phyloP scores from a whole-genome alignment of 2,113 vertebrate species.

The Scophthalmus maximus region DNA sequence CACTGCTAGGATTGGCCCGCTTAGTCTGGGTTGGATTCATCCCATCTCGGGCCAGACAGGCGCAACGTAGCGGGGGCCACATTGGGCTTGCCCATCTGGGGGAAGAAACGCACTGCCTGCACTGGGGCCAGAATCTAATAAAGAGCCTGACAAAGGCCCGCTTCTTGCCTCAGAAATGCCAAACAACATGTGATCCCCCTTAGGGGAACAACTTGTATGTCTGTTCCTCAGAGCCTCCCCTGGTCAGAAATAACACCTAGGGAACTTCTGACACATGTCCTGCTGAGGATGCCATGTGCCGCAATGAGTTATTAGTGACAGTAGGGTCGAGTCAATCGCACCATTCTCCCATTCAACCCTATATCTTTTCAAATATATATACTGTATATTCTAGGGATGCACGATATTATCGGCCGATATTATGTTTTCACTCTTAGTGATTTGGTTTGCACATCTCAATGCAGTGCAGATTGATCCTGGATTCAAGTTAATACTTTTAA shows the following conservation, averaged over 20 bases:
- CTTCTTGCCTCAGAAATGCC: slow-evolving; percentile 75
- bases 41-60: slow-evolving; percentile 50
- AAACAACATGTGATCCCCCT: slow-evolving; percentile 82
- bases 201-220: slow-evolving; percentile 64
- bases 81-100: slow-evolving; percentile 46
- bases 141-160: slow-evolving; percentile 77
- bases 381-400: too few relatives aligned
- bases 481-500: too few relatives aligned
- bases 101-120: slow-evolving; percentile 56
- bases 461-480: too few relatives aligned
- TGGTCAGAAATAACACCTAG: slow-evolving; percentile 72
- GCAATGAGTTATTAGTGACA: slow-evolving; percentile 49
- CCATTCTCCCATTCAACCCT: slow-evolving; percentile 14
- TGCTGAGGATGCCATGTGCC: slow-evolving; percentile 62
- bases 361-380: too few relatives aligned
- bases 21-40: slow-evolving; percentile 62
- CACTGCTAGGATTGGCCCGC: slow-evolving; percentile 50
- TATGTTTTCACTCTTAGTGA: too few relatives aligned
- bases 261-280: slow-evolving; percentile 70
- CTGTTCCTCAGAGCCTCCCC: slow-evolving; percentile 51
- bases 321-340: slow-evolving; percentile 23
- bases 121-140: slow-evolving; percentile 79
- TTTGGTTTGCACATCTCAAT: too few relatives aligned
- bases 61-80: slow-evolving; percentile 52
- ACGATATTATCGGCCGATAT: too few relatives aligned